Evolutionary conservation across 2,888 invertebrate genomes (phyloP), one percentile per base, ranked within the genome.

Genomic region (Gibbula magus): DNA sequence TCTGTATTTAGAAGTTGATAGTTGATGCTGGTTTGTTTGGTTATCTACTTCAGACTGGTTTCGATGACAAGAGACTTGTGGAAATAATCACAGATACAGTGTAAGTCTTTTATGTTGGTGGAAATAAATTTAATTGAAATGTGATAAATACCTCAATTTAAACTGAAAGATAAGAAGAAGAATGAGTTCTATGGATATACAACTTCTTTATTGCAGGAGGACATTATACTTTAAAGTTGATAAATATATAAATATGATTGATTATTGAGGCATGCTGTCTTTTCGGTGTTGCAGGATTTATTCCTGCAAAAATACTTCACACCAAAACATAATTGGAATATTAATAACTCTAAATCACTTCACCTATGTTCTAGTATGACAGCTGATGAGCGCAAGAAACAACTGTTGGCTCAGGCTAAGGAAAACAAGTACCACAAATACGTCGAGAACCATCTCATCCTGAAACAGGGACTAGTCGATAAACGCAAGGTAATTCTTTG

Each of bases 381-480:
- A 22, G 89, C 88, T 78, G 89, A 90, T 66, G 91, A 91, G 76
- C 83, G 88, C 20, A 86, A 85, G 70, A 78, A 86, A 52, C 83
- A 87, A 75, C 78, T 92, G 61, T 88, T 87, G 54, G 82, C 88
- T 20, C 93, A 93, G 84, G 85, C 86, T n/a, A 81, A 82, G 51
- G 87, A 87, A 32, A 93, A 93, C 93, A 95, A 95, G 91, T 98
- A 96, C 95, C 96, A 98, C 92, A 87, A 94, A 83, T 97, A 98
- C 92, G 98, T 98, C 75, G 96, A 97, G 80, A 96, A 96, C 82
- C 96, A 98, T 92, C 95, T 99, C 78, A 99, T 99, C 90, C 93
- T 99, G 75, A 98, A 98, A 93, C 96, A 97, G 93, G 99, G 99
- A 13, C 94, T 97, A 84, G 95, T 99, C 78, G 97, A 98, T 93